Evolutionary conservation across 2,797 vertebrate species (phyloP), one percentile per base, ranked within the genome.

Genomic region (Ceryle rudis): DNA sequence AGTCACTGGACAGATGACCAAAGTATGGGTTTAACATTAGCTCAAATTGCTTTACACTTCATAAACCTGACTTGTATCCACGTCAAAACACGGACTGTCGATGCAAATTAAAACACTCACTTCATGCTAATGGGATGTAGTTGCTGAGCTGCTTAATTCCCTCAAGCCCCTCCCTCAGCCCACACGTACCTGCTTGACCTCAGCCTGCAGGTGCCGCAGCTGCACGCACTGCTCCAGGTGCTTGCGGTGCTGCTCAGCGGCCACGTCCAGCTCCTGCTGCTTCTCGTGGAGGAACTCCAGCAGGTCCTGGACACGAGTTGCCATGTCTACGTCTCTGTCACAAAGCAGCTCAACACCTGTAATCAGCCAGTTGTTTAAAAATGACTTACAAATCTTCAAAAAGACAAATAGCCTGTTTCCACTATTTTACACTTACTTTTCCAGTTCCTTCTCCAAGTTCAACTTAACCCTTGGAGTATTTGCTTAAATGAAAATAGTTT

Each of bases 231-330:
- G 99, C 97, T 99, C 99, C 98, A 99, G 97, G 96, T 99, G 99
- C 81, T 99, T 99, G 77, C 99, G 98, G 94, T 99, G 99, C 97
- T 99, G 99, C 87, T 99, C 99, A 0, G 99, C 99, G 0, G 99
- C 99, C 67, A 99, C 33, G 12, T 99, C 99, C 98, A 99, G 96
- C 97, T 99, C 99, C 98, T 99, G 99, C 97, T 99, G 99, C 97
- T 99, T 99, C 97, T 99, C 99, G 2, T 99, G 99, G 31, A 99
- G 99, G 96, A 99, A 99, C 97, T 99, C 99, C 92, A 99, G 96
- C 90, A 99, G 98, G 96, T 99, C 99, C 98, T 99, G 99, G 18
- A 99, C 99, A 6, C 99, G 98, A 0, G 99, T 99, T 17, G 99
- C 99, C 99, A 99, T 99, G 97, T 99, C 99, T 51, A 99, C 99